Percentiles rank a stretch among this genome's conserved stretches.
These are phyloP conservation scores for Mythimna pallens DNA, from an alignment of 2,888 invertebrate species.

Conservation along the genomic window DNA sequence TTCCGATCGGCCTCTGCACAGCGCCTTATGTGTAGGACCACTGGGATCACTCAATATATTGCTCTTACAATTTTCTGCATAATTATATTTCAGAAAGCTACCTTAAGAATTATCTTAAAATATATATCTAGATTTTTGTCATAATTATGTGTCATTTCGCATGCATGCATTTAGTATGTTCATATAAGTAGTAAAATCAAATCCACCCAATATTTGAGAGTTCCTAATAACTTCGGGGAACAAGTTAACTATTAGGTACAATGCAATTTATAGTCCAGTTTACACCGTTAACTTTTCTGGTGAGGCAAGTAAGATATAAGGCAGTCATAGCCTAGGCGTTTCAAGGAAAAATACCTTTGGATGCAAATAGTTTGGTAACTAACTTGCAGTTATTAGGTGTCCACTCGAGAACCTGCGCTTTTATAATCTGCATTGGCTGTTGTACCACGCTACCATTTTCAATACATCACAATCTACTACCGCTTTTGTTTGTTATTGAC, in stretches of 20 bases:
- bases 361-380: constrained; percentile 84
- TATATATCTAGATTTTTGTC: constrained; percentile 1
- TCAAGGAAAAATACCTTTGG: constrained; percentile 83
- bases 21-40: constrained; percentile 55
- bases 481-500: constrained; percentile 2
- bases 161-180: not conserved
- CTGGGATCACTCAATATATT: constrained; percentile 49
- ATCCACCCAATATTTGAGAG: constrained; percentile 5
- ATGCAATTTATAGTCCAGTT: constrained; percentile 62
- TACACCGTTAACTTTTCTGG: constrained; percentile 73
- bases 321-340: constrained; percentile 67
- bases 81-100: constrained; percentile 3
- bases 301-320: constrained; percentile 72
- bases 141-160: not conserved
- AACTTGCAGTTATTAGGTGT: constrained; percentile 81
- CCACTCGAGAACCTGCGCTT: constrained; percentile 76
- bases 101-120: constrained; percentile 3
- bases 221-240: constrained; percentile 9
- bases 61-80: constrained; percentile 42
- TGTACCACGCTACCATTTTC: constrained; percentile 15
- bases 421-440: constrained; percentile 68
- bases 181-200: not conserved
- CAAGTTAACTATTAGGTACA: constrained; percentile 51
- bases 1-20: constrained; percentile 74
- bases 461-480: constrained; percentile 57